Base-by-base conservation (phyloP, 2,113 vertebrate species). In the Seriola aureovittata region DNA sequence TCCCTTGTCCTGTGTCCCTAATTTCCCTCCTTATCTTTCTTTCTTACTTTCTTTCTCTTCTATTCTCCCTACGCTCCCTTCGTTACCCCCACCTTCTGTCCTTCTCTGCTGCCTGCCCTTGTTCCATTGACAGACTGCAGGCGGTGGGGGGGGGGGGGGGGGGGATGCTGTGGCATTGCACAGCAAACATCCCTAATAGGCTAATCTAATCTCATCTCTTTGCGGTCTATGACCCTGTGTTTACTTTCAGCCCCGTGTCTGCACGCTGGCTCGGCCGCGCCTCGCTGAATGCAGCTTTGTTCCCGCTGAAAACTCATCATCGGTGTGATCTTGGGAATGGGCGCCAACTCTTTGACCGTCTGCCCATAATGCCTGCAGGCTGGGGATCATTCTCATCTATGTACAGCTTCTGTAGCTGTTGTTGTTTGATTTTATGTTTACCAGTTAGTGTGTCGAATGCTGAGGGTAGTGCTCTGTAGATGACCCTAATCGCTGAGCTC, bases 181-280 rank as follows among this genome's bases (percentile, higher is more conserved):
- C 84, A 78, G 87, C 93, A 93, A 94, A 93, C 92, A 91, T 92
- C 93, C 78, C 91, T 92, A 91, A 93, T 85, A 89, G 87, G 88
- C 86, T 93, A 93, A 94, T 94, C 93, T 93, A 91, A 93, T 92
- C 92, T 92, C 90, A 94, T 94, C 90, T 92, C 91, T 88, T 89
- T 88, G 93, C 86, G 83, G 92, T 91, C 91, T 76, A 71, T 84
- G 83, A 84, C 76, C 86, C 85, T 71, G 85, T 93, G 92, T 94
- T 93, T 93, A 94, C 92, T 88, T 93, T 94, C 67, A 21, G 89
- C 87, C 93, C 88, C 78, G 88, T 93, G 93, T 91, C 92, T 91
- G 92, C 83, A 66, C 48, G 62, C 86, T 70, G 89, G 79, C 86
- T 66, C 34, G 40, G 90, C 85, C 77, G 87, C 65, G 84, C 78